Evolutionary conservation across 2,888 invertebrate genomes (phyloP), one percentile per base, ranked within the genome.

Genomic region (Tipula confusa): DNA sequence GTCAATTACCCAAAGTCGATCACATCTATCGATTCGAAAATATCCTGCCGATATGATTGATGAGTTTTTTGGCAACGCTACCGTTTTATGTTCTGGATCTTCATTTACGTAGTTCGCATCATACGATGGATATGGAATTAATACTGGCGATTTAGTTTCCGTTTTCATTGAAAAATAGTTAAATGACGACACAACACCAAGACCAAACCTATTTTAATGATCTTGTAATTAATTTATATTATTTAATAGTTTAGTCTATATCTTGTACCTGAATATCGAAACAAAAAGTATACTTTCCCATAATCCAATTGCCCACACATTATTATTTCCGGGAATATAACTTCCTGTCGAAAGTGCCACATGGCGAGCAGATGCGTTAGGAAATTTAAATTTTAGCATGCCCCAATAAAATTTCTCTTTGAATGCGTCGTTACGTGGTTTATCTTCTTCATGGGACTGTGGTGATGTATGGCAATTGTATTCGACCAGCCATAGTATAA

Each of bases 1-100:
- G 87, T 96, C 96, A 89, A 96, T 91, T 3, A 95, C 93, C 96
- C 96, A 96, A 7, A 96, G 91, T 81, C 96, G 92, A 88, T 95
- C 95, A 86, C 96, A 96, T 4, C 91, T 91, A 87, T 96, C 96
- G 0, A 94, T 93, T 85, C 91, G 92, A 28, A 95, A 90, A 84
- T 96, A 92, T 88, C 95, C 95, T 2, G 94, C 94, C 1, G 94
- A 95, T 83, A 95, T 90, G 80, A 95, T 92, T 0, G 92, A 92
- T 83, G 91, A 91, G 85, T 94, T 92, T 83, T 92, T 90, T 48
- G 90, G 90, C 3, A 92, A 86, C 31, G 88, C 88, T 2, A 89
- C 64, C 7, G 64, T 64, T 64, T 9, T 24, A 2, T 9, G 64
- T 9, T 9, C 4, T 1, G 64, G 18, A 24, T 18, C 64, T 64